Evolutionary conservation across 1,140 invertebrate genomes (phyloP).

Genomic region (Trichomalopsis sarcophagae): DNA sequence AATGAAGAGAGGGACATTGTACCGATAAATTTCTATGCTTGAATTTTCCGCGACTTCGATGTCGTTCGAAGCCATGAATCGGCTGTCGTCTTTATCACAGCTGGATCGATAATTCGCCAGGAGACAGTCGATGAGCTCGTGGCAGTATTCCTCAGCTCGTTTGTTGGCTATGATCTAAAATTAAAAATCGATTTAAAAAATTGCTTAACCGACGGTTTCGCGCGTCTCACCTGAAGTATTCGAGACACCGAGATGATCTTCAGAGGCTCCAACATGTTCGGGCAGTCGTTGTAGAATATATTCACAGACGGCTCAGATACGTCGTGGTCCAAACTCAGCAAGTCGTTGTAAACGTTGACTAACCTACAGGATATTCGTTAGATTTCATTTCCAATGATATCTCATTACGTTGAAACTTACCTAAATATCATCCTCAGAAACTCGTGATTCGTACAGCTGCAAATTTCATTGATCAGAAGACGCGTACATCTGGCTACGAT

Average conservation of each 20-base stretch:
- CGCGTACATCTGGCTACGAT: conserved; percentile 58
- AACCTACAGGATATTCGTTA: conserved; percentile 55
- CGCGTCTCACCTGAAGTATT: conserved; percentile 66
- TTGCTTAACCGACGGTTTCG: not conserved
- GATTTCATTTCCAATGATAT: not conserved
- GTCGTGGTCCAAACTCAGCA: conserved; percentile 59
- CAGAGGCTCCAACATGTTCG: conserved; percentile 74
- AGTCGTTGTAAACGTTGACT: conserved; percentile 63
- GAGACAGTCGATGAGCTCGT: conserved; percentile 75
- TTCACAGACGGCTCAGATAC: conserved; percentile 59
- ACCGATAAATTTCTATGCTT: conserved; percentile 76
- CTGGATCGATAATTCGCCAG: conserved; percentile 65
- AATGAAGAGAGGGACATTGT: conserved; percentile 42
- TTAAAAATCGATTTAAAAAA: not conserved
- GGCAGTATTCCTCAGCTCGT: conserved; percentile 73
- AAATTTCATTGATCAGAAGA: conserved; percentile 59
- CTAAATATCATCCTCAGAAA: conserved; percentile 60
- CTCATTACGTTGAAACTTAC: conserved; percentile 46
- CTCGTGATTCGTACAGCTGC: conserved; percentile 57
- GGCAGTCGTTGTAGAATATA: conserved; percentile 75
- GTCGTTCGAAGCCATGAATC: conserved; percentile 58
- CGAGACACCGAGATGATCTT: conserved; percentile 76
- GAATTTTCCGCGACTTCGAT: conserved; percentile 74
- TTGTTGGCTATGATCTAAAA: conserved; percentile 73
- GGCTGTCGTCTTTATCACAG: conserved; percentile 54